Evolutionary conservation across 2,113 vertebrate species (phyloP).

Genomic region (Chloropsis cyanopogon): DNA sequence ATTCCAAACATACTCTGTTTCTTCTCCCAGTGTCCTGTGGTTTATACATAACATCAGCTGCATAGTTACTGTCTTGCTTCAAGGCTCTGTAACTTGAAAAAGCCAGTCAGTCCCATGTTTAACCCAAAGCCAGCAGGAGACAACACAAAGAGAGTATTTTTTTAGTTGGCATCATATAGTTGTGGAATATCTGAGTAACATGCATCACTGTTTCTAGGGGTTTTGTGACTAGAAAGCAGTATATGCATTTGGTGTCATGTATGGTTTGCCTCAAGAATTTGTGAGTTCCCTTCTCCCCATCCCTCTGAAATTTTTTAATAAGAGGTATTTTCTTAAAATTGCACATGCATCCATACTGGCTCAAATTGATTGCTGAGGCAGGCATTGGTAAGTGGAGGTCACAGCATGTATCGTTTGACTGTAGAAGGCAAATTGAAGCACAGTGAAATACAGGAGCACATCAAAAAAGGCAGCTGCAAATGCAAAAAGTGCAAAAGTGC

Average conservation of each 20-base stretch:
- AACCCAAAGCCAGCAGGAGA: constrained; percentile 27
- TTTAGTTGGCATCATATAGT: background rate
- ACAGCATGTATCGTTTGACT: background rate
- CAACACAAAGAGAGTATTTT: background rate
- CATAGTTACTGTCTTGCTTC: constrained; percentile 50
- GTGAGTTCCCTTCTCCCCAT: background rate
- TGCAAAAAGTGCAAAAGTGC: background rate
- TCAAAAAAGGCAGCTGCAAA: background rate
- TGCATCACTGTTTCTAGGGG: background rate
- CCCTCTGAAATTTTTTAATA: background rate
- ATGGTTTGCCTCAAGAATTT: background rate
- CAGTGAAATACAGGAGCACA: background rate
- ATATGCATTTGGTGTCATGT: background rate
- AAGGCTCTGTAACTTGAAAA: constrained; percentile 32
- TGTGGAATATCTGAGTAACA: background rate
- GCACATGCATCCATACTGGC: fast-evolving
- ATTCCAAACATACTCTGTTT: constrained; percentile 59
- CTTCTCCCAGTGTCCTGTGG: constrained; percentile 52
- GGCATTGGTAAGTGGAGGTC: background rate
- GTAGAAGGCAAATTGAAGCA: background rate
- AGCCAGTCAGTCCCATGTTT: background rate
- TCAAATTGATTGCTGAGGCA: background rate
- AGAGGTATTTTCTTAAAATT: background rate
- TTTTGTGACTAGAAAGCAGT: background rate
- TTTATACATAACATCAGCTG: constrained; percentile 43